Percentiles rank a stretch among this genome's conserved stretches.
Conservation (phyloP, 2,113 vertebrate genomes). For the Pica pica region DNA sequence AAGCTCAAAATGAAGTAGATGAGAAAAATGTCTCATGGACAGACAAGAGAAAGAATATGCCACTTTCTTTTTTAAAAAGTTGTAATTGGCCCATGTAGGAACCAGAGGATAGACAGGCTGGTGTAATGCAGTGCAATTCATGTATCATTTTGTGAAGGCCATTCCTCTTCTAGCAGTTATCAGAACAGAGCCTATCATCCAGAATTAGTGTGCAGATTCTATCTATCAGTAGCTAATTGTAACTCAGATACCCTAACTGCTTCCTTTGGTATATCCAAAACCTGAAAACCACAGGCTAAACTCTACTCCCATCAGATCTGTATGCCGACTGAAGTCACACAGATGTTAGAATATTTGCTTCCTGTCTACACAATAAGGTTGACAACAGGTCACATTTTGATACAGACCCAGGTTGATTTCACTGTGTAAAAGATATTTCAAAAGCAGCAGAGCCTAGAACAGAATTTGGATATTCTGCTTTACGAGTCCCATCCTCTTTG, state of each 20-base stretch:
- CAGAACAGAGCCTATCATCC: not conserved
- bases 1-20: not conserved
- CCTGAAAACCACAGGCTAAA: not conserved
- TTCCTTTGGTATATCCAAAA: not conserved
- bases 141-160: not conserved
- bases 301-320: not conserved
- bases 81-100: not conserved
- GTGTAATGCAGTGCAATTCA: not conserved
- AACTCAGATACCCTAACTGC: not conserved
- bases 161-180: not conserved
- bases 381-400: not conserved
- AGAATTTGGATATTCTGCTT: not conserved
- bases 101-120: not conserved
- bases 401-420: not conserved
- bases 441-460: not conserved
- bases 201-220: not conserved
- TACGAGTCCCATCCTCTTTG: not conserved
- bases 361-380: not conserved
- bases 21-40: not conserved
- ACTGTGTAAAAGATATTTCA: not conserved
- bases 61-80: not conserved
- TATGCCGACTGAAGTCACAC: not conserved
- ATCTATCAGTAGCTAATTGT: not conserved
- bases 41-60: not conserved
- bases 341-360: not conserved